Percentiles rank a stretch among this genome's conserved stretches.
phyloP scores from a whole-genome alignment of 2,113 vertebrate genomes.

The Phyllostomus discolor region DNA sequence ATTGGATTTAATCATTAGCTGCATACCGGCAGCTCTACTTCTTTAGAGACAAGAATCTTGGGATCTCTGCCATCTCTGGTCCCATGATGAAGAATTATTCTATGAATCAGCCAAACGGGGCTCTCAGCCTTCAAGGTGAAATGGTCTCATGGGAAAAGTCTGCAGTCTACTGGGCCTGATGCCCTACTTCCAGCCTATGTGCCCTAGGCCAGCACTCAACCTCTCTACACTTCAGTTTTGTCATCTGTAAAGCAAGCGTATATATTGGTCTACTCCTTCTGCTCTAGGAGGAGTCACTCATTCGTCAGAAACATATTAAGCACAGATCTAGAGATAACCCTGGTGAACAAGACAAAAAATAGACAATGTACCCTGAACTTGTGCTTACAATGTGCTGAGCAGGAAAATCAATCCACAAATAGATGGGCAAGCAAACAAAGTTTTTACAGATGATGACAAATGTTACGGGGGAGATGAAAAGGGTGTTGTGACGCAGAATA shows the following conservation, averaged over 20 bases:
- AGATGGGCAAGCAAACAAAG: background rate
- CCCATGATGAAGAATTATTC: background rate
- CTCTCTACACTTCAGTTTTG: background rate
- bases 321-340: background rate
- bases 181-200: background rate
- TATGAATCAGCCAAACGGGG: background rate
- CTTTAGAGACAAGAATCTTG: constrained; percentile 29
- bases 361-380: background rate
- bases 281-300: background rate
- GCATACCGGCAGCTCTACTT: background rate
- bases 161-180: background rate
- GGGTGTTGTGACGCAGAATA: background rate
- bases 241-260: background rate
- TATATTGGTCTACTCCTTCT: background rate
- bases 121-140: background rate
- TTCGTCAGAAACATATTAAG: background rate
- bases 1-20: background rate
- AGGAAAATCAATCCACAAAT: background rate
- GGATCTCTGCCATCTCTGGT: background rate
- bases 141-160: background rate
- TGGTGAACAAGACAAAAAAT: background rate
- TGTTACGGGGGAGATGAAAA: background rate
- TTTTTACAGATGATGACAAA: background rate
- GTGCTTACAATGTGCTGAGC: background rate
- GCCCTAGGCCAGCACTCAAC: background rate